A percentile compares a stretch with the other conserved stretches of the same genome.
These are phyloP conservation scores for Damaliscus lunatus DNA, from an alignment of 2,113 vertebrate species.

Conservation along the genomic window DNA sequence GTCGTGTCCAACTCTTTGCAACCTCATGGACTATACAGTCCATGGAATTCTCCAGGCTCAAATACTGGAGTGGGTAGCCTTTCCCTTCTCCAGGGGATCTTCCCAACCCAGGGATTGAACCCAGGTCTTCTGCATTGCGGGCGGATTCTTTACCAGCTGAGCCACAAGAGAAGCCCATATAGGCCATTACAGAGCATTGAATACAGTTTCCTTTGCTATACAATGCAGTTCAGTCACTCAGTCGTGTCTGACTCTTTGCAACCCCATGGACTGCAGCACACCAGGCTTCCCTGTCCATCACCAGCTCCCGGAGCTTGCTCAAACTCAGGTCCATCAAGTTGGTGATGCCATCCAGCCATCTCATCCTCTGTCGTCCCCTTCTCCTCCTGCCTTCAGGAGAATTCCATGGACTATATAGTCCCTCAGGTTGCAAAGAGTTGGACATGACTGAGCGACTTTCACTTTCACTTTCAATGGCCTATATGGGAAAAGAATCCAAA, in stretches of 20 bases:
- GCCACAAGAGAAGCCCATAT: neutral
- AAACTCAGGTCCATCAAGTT: neutral
- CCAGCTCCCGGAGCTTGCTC: neutral
- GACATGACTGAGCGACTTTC: no score
- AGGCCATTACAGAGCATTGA: neutral
- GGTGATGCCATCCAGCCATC: neutral
- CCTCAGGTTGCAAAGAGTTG: no score
- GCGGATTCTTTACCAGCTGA: neutral
- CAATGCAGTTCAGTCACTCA: accelerated
- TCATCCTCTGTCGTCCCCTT: neutral
- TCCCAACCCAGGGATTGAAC: neutral
- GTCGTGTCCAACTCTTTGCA: neutral
- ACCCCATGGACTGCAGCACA: accelerated
- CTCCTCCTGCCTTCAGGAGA: neutral
- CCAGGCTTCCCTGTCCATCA: neutral
- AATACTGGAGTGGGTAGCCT: neutral
- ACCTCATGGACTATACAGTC: neutral
- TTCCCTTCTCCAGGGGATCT: neutral
- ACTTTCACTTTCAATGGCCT: no score
- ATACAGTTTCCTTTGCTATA: neutral
- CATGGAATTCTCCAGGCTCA: neutral
- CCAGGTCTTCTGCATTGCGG: neutral
- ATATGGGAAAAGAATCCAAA: no score
- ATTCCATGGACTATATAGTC: no score
- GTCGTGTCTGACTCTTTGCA: neutral